Evolutionary conservation across 2,797 vertebrate genomes (phyloP), one percentile per base, ranked within the genome.

Genomic region (Girardinus metallicus): DNA sequence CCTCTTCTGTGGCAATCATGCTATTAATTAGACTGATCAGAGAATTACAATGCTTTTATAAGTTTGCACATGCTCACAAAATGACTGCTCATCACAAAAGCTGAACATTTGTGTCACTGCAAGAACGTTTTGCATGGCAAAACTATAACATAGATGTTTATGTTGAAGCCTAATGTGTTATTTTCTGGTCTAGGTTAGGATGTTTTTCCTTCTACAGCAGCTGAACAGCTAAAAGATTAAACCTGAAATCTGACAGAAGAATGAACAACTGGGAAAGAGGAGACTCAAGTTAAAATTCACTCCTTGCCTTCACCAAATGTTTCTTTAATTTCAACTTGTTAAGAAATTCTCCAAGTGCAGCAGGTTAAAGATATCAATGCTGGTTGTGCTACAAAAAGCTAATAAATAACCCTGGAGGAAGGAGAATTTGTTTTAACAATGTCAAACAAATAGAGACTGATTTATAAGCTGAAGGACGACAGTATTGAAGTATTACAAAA

Each of bases 391-490:
- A 12, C 5, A 6, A 60, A 80, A 15, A 41, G 39, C 13, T 13
- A 43, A 1, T 31, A n/a, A 21, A 11, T 62, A 34, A 10, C 29
- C 9, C 2, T 18, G 64, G 6, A 43, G 5, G 12, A 64, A 8
- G 15, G 4, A 66, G 44, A 34, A 16, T 46, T 70, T 43, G 73
- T 81, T 68, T 41, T 26, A 68, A 36, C 34, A 39, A 66, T 66
- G 21, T 66, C 5, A n/a, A 62, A n/a, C 8, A 13, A 57, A 2
- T 8, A 46, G 18, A 29, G 26, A 31, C 6, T 64, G 12, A 26
- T 71, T 71, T 13, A 3, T 74, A 44, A 9, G 43, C 86, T 9
- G 81, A 79, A 39, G 44, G 62, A 66, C 79, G 83, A 80, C 76
- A 86, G 83, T 74, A 76, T 60, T 76, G 44, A 74, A 31, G 34